Evolutionary conservation across 2,888 invertebrate species (phyloP).

Genomic region (Ceratothoa steindachneri): DNA sequence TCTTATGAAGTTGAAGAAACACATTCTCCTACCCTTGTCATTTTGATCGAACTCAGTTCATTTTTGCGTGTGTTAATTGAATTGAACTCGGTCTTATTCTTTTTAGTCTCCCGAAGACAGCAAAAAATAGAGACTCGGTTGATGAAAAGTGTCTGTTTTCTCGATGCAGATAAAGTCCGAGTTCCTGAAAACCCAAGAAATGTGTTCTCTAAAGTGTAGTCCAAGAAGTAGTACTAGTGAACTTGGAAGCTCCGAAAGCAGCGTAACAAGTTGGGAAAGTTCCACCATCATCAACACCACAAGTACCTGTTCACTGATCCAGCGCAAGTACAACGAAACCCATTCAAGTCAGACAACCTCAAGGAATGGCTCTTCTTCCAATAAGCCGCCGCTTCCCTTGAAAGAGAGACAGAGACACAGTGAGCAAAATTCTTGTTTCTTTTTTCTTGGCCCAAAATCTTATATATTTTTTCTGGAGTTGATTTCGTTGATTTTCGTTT

Average conservation of each 20-base stretch:
- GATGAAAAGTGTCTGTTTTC: background rate
- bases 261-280: background rate
- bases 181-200: background rate
- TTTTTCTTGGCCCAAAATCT: too few relatives aligned
- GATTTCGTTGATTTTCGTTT: background rate
- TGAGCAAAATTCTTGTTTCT: too few relatives aligned
- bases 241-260: background rate
- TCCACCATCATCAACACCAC: background rate
- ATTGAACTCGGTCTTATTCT: too few relatives aligned
- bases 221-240: background rate
- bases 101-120: too few relatives aligned
- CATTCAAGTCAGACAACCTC: background rate
- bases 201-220: background rate
- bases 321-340: constrained; percentile 2
- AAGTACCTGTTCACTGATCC: background rate
- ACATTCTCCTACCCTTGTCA: too few relatives aligned
- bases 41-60: too few relatives aligned
- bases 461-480: background rate
- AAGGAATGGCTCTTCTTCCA: background rate
- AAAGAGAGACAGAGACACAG: background rate
- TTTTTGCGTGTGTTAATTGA: too few relatives aligned
- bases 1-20: too few relatives aligned
- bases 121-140: background rate
- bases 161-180: too few relatives aligned
- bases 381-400: background rate